Base-by-base conservation (phyloP, 2,888 invertebrate genomes). In the Dicyrtoma fusca region DNA sequence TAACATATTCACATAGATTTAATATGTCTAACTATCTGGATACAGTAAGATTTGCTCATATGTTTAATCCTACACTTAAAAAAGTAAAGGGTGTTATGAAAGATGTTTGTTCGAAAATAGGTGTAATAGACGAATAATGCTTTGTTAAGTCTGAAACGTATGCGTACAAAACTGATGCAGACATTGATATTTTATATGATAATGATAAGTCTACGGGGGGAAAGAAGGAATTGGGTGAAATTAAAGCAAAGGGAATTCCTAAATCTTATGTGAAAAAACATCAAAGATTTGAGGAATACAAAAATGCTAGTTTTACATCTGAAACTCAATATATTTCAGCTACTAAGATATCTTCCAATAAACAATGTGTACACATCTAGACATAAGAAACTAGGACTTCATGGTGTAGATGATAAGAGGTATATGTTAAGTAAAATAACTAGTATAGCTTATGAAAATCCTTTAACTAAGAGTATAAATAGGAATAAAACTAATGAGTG, bases 11-110 rank as follows among this genome's bases (percentile, higher is more conserved):
- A 25, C n/a, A 23, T 8, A 0, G 3, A 17, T 82, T 81, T 63
- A 78, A 81, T 72, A 78, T 80, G 5, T 74, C 74, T 57, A 79
- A 82, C 51, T 82, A 81, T 10, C 78, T 80, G 11, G 63, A 73
- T 64, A 64, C 71, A 51, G 79, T 81, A 68, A 63, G 59, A 14
- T 61, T 68, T 23, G 68, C 68, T 1, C 45, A 11, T 25, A 51
- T 81, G 10, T 72, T 81, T 68, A 71, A 63, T 59, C 70, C 57
- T 10, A 68, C 42, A 44, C 82, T 82, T 75, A 81, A 82, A 61
- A 82, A 82, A 74, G 77, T 79, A 17, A 26, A 81, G 19, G 82
- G 81, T 14, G 79, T 79, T 59, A 79, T 81, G 73, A 82, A 82
- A 74, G 81, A 82, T 14, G 42, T 19, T 71, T 75, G 19, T 65